Conservation (phyloP, 2,888 invertebrate species). For the Euzophera pinguis region DNA sequence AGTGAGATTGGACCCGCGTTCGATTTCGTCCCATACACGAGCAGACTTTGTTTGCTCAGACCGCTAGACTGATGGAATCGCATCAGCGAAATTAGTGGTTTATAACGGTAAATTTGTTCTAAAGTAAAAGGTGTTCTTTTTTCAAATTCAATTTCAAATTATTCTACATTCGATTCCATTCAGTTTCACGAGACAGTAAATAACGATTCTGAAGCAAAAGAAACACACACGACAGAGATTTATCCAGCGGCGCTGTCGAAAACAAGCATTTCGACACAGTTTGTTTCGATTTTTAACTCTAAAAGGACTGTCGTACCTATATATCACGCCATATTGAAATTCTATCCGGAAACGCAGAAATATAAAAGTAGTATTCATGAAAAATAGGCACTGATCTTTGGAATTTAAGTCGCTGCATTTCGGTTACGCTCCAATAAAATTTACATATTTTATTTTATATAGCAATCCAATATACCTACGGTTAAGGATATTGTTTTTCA, state of each 20-base stretch:
- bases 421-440: constrained; percentile 24
- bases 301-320: not conserved
- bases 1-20: not conserved
- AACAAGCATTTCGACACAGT: not conserved
- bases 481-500: constrained; percentile 61
- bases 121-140: not conserved
- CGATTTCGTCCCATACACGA: not conserved
- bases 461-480: constrained; percentile 48
- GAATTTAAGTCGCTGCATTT: constrained; percentile 17
- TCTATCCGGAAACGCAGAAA: not conserved
- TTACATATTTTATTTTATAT: constrained; percentile 40
- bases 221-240: constrained; percentile 3
- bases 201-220: constrained; percentile 5
- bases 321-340: constrained; percentile 1
- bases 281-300: constrained; percentile 4
- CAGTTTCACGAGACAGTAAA: constrained; percentile 2
- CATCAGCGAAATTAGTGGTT: not conserved
- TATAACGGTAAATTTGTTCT: not conserved
- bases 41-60: constrained; percentile 22
- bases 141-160: not conserved
- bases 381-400: constrained; percentile 9
- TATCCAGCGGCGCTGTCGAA: constrained; percentile 6
- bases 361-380: constrained; percentile 1
- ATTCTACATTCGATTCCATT: not conserved
- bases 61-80: not conserved